Base-by-base conservation (phyloP, 2,888 invertebrate genomes). In the Hedya salicella region DNA sequence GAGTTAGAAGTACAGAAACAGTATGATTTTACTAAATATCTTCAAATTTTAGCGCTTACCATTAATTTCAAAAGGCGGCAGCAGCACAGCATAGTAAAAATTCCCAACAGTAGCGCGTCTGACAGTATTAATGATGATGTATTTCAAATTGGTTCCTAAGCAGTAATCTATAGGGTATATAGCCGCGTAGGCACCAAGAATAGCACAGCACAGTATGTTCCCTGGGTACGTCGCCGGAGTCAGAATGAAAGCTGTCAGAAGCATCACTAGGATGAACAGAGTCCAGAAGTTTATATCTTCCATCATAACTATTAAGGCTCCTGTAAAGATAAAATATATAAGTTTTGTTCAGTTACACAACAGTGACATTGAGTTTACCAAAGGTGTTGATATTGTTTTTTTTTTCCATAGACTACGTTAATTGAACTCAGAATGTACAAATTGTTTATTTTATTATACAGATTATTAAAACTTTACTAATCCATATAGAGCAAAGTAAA, bases 61-160 rank as follows among this genome's bases (percentile, higher is more conserved):
- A 83, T 83, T 88, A 73, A 82, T 82, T 78, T 95, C 93, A 78
- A 91, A 94, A 0, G 95, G 95, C 17, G 94, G 94, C 70, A 93
- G 85, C 53, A 95, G 79, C 19, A 94, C 84, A 19, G 94, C 95
- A 16, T 82, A 78, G 53, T 93, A 89, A 73, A 95, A 96, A n/a
- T 91, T 85, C 0, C 87, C 77, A 9, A 95, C 93, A 0, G 93
- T 92, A 0, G 94, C 93, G 69, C 96, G 92, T 69, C 95, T 87
- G n/a, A 95, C 79, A 0, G 93, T 89, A 75, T 96, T 96, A 17
- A 96, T 88, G 1, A 96, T 73, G 39, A 96, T 95, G 77, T 95
- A 96, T 73, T 95, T 95, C 71, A 96, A 82, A 83, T 93, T 94
- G 32, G 95, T 93, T 21, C 95, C 95, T 68, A 94, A 70, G 74